phyloP scores from a whole-genome alignment of 2,113 vertebrate genomes.

The Chrysemys picta region DNA sequence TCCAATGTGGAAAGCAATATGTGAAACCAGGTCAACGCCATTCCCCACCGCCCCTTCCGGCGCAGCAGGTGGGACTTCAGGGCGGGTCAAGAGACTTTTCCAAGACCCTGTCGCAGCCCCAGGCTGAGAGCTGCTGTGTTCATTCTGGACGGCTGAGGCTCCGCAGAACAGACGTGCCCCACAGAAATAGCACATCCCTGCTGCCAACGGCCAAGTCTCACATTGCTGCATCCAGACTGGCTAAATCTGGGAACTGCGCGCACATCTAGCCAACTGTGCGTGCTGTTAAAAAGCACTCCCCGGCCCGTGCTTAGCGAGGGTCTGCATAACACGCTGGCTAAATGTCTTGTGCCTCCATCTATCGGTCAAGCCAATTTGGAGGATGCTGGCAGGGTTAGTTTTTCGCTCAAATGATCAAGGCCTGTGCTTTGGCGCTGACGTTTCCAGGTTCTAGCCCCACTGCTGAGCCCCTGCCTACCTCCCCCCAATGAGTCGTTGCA shows the following conservation, averaged over 20 bases:
- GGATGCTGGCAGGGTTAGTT: neutral
- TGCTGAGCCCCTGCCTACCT: neutral
- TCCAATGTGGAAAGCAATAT: neutral
- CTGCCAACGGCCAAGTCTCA: neutral
- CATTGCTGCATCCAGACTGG: neutral
- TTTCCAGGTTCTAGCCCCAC: neutral
- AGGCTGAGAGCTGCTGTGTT: neutral
- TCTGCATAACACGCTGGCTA: neutral
- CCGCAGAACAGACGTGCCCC: neutral
- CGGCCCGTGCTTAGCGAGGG: neutral
- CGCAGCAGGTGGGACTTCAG: neutral
- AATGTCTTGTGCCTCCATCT: neutral
- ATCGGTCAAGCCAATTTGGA: accelerated
- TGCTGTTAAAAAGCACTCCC: neutral
- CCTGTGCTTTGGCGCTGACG: neutral
- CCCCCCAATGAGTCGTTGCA: neutral
- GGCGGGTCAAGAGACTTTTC: conserved; percentile 1
- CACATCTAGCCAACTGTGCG: neutral
- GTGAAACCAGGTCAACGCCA: neutral
- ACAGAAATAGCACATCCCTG: neutral
- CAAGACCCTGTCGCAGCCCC: conserved; percentile 55
- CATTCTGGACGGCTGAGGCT: neutral
- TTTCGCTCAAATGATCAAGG: neutral
- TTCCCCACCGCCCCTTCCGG: neutral
- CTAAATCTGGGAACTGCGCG: neutral